Conservation (phyloP, 2,888 invertebrate species). For the Melanostoma scalare region DNA sequence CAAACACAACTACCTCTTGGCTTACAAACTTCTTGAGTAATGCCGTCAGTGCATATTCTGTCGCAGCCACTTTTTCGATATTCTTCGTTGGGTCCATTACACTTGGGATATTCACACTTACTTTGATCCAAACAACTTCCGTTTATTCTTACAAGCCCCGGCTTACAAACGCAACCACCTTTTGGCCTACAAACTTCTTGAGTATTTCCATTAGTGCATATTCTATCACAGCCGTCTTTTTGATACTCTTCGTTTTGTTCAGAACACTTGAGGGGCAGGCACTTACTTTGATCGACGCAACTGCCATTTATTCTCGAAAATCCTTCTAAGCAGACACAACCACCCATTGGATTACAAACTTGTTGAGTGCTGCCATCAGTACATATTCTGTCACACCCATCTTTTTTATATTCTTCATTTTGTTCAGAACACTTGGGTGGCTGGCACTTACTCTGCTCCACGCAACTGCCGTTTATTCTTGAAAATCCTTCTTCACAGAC, state of each 20-base stretch:
- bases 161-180: background rate
- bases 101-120: background rate
- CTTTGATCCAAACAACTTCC: background rate
- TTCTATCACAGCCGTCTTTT: background rate
- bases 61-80: background rate
- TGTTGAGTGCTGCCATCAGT: no score
- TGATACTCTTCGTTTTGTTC: background rate
- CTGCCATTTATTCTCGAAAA: background rate
- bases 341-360: no score
- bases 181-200: background rate
- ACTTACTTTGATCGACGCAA: background rate
- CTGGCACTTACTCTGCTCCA: no score
- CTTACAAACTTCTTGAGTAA: no score
- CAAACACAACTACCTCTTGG: no score
- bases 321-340: background rate
- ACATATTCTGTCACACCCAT: no score
- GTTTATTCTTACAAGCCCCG: background rate
- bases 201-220: background rate
- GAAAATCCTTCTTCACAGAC: no score
- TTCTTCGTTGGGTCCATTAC: background rate
- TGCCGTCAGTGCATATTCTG: no score
- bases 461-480: no score
- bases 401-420: no score
- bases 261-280: background rate
- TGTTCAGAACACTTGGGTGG: no score